These are phyloP conservation scores for Micromussa lordhowensis DNA, from an alignment of 92 coral and sea anemone genomes.

Conservation along the genomic window DNA sequence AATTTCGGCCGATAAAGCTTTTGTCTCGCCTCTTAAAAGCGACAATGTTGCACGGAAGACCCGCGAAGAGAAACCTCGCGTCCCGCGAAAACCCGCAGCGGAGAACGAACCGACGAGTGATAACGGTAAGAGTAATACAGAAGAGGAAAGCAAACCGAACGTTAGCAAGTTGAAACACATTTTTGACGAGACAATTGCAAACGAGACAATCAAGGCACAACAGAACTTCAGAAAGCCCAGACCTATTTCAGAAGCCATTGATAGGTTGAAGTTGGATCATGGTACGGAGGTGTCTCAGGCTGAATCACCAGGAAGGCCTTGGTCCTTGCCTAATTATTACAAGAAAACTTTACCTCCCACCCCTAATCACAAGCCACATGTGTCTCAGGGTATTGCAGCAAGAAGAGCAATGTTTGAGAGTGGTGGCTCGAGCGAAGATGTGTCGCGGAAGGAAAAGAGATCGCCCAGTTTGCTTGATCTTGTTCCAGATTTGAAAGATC, in stretches of 20 bases:
- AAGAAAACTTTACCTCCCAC: slow-evolving; percentile 67
- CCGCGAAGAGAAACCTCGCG: slow-evolving; percentile 48
- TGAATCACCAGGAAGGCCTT: slow-evolving; percentile 41
- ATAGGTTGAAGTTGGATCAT: slow-evolving; percentile 23
- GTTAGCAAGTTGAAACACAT: slow-evolving; percentile 85
- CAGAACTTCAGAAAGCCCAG: slow-evolving; percentile 63
- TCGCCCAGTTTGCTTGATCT: slow-evolving; percentile 80
- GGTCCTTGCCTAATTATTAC: slow-evolving; percentile 88
- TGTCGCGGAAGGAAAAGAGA: slow-evolving; percentile 56
- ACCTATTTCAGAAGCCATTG: slow-evolving; percentile 71
- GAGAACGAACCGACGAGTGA: background rate
- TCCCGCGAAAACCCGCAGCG: slow-evolving; percentile 38
- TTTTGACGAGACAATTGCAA: slow-evolving; percentile 83
- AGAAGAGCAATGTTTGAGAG: slow-evolving; percentile 84
- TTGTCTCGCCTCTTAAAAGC: slow-evolving; percentile 17
- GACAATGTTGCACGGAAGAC: slow-evolving; percentile 30
- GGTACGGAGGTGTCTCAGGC: background rate
- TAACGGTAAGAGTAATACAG: slow-evolving; percentile 20
- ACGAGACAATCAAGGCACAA: slow-evolving; percentile 67
- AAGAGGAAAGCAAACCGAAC: slow-evolving; percentile 57
- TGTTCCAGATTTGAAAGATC: slow-evolving; percentile 74
- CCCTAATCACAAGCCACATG: slow-evolving; percentile 72
- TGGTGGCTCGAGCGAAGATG: slow-evolving; percentile 68
- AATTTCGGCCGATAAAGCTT: slow-evolving; percentile 51
- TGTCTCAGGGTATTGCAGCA: slow-evolving; percentile 85